These are phyloP conservation scores for Nothoprocta perdicaria DNA, from an alignment of 2,113 vertebrate species.

Conservation along the genomic window DNA sequence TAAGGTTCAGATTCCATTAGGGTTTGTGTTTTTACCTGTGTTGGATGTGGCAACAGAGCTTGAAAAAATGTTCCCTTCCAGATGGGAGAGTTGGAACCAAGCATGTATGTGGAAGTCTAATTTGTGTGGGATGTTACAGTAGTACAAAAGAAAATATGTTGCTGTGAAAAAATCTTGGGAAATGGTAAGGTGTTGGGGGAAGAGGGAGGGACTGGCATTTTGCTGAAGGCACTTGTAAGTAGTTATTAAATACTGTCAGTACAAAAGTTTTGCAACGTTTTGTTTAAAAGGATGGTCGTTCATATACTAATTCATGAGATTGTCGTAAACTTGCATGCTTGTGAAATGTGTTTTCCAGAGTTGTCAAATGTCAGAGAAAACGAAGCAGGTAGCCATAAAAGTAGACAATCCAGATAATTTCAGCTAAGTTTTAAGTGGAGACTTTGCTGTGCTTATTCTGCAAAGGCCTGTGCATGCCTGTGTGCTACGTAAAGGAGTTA, in stretches of 20 bases:
- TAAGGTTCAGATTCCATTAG: slow-evolving; percentile 12
- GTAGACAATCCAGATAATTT: not conserved
- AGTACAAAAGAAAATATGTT: not conserved
- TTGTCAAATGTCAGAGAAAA: not conserved
- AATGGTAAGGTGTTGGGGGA: not conserved
- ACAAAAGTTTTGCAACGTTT: not conserved
- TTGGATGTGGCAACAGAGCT: not conserved
- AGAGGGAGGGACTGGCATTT: not conserved
- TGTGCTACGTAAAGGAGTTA: not conserved
- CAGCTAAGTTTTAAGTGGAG: not conserved
- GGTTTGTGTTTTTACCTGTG: not conserved
- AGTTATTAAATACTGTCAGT: not conserved
- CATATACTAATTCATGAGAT: not conserved
- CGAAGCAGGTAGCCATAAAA: not conserved
- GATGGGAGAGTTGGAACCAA: not conserved
- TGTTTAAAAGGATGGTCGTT: not conserved
- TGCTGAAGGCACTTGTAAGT: not conserved
- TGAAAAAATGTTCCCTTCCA: not conserved
- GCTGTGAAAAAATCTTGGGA: not conserved
- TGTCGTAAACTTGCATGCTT: not conserved
- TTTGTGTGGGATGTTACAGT: not conserved
- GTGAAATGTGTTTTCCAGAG: not conserved
- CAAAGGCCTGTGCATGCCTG: not conserved
- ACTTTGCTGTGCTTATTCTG: not conserved
- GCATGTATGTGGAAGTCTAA: not conserved